Conservation (phyloP, 2,797 vertebrate species). For the Myiotriccus ornatus region DNA sequence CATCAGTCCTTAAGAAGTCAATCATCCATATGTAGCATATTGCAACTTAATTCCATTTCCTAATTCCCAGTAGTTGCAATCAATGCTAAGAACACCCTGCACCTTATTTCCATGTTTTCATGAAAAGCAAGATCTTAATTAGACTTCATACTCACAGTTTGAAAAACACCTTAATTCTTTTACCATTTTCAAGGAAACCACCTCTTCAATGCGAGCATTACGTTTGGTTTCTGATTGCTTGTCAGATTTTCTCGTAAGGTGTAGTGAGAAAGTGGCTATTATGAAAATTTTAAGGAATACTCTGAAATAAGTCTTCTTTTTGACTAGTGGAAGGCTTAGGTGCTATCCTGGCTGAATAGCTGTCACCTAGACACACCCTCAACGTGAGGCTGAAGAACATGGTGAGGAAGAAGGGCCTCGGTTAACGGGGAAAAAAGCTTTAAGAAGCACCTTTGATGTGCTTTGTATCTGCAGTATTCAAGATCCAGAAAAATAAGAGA, state of each 20-base stretch:
- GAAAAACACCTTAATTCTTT: neutral
- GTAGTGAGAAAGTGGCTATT: neutral
- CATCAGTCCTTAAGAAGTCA: neutral
- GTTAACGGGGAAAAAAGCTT: neutral
- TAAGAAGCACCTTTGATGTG: neutral
- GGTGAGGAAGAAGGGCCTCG: neutral
- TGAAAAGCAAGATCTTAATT: neutral
- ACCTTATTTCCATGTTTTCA: neutral
- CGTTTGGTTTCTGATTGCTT: neutral
- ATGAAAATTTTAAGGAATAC: neutral
- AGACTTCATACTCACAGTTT: neutral
- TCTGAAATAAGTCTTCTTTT: neutral
- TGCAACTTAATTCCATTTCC: neutral
- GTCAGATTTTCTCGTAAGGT: neutral
- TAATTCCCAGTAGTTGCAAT: neutral
- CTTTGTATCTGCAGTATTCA: neutral
- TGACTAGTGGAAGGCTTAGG: neutral
- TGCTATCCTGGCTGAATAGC: neutral
- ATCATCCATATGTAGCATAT: neutral
- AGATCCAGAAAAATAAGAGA: neutral
- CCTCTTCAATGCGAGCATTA: neutral
- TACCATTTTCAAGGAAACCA: neutral
- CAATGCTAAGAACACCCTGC: neutral
- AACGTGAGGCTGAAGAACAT: neutral
- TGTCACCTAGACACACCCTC: neutral